These are phyloP conservation scores for Hypercompe scribonia DNA, from an alignment of 2,888 invertebrate species.

Conservation along the genomic window DNA sequence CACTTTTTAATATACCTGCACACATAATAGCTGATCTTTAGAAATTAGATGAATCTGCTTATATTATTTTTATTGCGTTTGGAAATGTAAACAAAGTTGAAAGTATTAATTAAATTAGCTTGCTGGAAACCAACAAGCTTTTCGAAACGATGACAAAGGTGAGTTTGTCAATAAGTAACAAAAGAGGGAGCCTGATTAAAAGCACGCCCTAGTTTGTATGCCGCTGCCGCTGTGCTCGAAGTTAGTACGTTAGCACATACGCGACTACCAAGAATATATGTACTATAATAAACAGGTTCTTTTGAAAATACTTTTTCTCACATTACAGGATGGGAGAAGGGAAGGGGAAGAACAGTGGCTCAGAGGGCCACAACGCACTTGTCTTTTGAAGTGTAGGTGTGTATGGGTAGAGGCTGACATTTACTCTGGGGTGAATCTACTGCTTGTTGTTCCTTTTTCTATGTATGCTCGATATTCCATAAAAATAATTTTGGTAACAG, in stretches of 20 bases:
- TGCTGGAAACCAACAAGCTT: not conserved
- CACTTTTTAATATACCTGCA: not conserved
- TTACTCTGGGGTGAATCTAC: too few species aligned
- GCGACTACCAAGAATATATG: not conserved
- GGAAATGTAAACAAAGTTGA: not conserved
- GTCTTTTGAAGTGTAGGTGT: too few species aligned
- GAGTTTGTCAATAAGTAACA: not conserved
- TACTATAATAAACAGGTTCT: not conserved
- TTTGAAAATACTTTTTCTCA: not conserved
- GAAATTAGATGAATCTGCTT: not conserved
- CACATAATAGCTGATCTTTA: not conserved
- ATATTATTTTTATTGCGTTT: not conserved
- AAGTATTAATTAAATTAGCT: not conserved
- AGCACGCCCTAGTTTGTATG: not conserved
- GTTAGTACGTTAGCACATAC: not conserved
- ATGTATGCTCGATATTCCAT: too few species aligned
- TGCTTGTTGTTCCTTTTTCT: too few species aligned
- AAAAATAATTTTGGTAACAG: too few species aligned
- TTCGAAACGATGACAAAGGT: not conserved
- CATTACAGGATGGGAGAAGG: too few species aligned
- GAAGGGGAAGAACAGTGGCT: too few species aligned
- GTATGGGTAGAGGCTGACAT: too few species aligned
- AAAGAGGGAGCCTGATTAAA: slow-evolving; percentile 1
- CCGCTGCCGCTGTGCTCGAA: not conserved
- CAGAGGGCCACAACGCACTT: too few species aligned